A percentile compares a stretch with the other conserved stretches of the same genome.
Conservation (phyloP, 1,140 invertebrate genomes). For the Halyomorpha halys region DNA sequence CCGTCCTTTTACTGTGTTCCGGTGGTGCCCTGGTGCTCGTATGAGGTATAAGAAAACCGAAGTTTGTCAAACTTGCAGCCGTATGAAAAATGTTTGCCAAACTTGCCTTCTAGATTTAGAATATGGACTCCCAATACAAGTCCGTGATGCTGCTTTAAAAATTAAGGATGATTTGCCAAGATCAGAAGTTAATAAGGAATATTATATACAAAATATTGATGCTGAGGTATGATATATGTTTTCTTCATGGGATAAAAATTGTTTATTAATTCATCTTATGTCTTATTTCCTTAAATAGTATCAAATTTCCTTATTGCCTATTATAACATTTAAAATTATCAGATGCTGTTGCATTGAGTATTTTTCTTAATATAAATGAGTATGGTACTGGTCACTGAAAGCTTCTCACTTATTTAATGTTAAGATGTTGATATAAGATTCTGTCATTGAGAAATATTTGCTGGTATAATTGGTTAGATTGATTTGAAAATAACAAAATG, state of each 20-base stretch:
- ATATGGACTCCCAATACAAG: conserved; percentile 90
- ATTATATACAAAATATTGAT: conserved; percentile 93
- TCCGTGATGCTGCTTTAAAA: conserved; percentile 89
- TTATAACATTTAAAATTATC: too few species aligned
- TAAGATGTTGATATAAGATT: too few species aligned
- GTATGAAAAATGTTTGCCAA: conserved; percentile 98
- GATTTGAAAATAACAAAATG: too few species aligned
- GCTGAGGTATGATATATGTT: conserved; percentile 47
- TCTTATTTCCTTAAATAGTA: too few species aligned
- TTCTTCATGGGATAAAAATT: not conserved
- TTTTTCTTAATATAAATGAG: too few species aligned
- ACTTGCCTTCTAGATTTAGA: conserved; percentile 97
- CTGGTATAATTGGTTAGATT: too few species aligned
- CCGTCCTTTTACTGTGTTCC: conserved; percentile 95
- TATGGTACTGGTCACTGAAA: too few species aligned
- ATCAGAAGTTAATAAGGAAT: conserved; percentile 98
- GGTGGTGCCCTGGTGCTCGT: conserved; percentile 93
- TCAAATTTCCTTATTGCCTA: too few species aligned
- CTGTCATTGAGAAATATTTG: too few species aligned
- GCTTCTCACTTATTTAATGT: too few species aligned
- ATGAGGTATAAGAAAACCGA: conserved; percentile 99
- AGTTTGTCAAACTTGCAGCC: conserved; percentile 97
- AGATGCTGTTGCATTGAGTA: too few species aligned
- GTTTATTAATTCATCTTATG: too few species aligned
- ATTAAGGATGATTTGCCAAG: conserved; percentile 91